These are phyloP conservation scores for Spatulosminthurus flaviceps DNA, from an alignment of 2,888 invertebrate genomes.

Conservation along the genomic window DNA sequence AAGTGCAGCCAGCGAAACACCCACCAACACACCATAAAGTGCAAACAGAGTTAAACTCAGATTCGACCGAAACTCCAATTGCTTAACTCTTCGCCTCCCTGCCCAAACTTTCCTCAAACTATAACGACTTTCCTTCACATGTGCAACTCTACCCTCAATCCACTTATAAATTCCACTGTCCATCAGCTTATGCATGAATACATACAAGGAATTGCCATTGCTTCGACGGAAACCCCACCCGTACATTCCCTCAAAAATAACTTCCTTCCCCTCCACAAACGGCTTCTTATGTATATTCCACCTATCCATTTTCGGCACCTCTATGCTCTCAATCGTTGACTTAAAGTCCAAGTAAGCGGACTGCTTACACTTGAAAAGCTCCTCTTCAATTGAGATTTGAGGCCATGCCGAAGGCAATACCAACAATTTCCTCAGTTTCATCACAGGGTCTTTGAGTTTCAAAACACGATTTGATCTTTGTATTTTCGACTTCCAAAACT, in stretches of 20 bases:
- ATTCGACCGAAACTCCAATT: background rate
- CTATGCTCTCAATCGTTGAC: background rate
- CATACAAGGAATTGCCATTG: background rate
- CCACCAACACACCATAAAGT: background rate
- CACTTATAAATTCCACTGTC: background rate
- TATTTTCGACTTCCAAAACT: background rate
- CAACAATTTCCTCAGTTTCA: background rate
- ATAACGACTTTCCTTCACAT: background rate
- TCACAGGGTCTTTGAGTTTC: background rate
- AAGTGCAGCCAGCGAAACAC: no score
- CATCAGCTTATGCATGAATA: background rate
- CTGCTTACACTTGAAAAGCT: background rate
- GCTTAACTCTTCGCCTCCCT: background rate
- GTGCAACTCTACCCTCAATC: background rate
- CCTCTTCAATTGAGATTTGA: background rate
- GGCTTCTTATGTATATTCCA: background rate
- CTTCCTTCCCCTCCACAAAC: background rate
- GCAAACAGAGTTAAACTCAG: background rate
- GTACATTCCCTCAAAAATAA: background rate
- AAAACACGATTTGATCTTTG: background rate
- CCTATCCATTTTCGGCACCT: background rate
- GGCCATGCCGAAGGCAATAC: background rate
- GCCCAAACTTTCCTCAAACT: background rate
- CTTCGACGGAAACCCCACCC: background rate
- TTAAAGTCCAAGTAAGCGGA: background rate